These are phyloP conservation scores for Drosophila nebulosa DNA, from an alignment of 1,140 invertebrate genomes.

Conservation along the genomic window DNA sequence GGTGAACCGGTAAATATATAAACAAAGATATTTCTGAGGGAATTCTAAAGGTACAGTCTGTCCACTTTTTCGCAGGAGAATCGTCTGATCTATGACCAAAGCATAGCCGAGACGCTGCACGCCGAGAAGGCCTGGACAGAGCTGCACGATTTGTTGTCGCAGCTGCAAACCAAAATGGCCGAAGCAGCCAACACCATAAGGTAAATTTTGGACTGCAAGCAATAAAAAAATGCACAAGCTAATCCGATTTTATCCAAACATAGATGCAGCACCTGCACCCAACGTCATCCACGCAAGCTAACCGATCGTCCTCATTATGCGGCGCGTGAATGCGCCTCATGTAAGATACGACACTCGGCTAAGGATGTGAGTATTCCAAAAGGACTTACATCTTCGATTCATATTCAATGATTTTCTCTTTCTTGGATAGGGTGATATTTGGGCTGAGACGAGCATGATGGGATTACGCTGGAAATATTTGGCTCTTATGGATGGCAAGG, in stretches of 20 bases:
- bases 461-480: conserved; percentile 96
- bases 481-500: conserved; percentile 96
- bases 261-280: conserved; percentile 93
- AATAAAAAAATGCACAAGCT: too few species aligned
- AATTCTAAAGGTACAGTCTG: not conserved
- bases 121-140: conserved; percentile 92
- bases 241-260: not conserved
- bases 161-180: conserved; percentile 95
- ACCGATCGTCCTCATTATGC: conserved; percentile 93
- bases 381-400: not conserved
- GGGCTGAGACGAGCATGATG: conserved; percentile 94
- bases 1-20: conserved; percentile 88
- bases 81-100: conserved; percentile 88
- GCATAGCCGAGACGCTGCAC: conserved; percentile 88
- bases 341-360: conserved; percentile 94
- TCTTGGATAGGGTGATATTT: conserved; percentile 91
- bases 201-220: conserved; percentile 55
- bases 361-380: conserved; percentile 89
- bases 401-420: not conserved
- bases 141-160: conserved; percentile 89
- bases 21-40: conserved; percentile 33
- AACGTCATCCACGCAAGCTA: conserved; percentile 91
- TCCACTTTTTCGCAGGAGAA: conserved; percentile 84
- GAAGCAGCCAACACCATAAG: conserved; percentile 94
- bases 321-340: conserved; percentile 93